A percentile compares a stretch with the other conserved stretches of the same genome.
phyloP scores from a whole-genome alignment of 2,113 vertebrate genomes.

The Cairina moschata region DNA sequence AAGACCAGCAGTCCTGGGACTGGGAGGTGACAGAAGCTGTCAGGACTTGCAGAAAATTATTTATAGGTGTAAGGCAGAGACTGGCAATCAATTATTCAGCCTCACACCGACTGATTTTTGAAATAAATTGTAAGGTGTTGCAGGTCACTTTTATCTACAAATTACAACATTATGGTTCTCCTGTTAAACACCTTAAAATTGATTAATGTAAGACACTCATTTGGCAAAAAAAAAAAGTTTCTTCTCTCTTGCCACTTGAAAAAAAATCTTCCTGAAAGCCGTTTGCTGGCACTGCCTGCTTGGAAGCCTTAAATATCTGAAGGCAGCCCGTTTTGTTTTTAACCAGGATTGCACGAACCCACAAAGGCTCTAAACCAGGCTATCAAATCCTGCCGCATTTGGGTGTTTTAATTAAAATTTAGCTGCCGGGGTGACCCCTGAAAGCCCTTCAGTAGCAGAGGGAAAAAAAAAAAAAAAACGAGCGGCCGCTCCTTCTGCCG shows the following conservation, averaged over 20 bases:
- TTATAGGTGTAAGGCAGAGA: neutral
- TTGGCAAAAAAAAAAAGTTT: neutral
- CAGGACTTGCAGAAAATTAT: neutral
- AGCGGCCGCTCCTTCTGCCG: neutral
- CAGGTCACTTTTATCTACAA: neutral
- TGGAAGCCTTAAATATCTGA: neutral
- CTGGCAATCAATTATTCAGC: neutral
- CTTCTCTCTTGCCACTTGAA: neutral
- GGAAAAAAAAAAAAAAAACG: neutral
- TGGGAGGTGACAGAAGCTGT: neutral
- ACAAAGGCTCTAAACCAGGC: neutral
- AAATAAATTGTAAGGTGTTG: neutral
- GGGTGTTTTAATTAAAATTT: neutral
- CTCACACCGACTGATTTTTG: neutral
- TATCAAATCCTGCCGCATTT: neutral
- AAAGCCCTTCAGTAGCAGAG: neutral
- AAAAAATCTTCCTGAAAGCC: neutral
- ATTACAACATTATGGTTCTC: neutral
- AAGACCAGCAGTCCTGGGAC: neutral
- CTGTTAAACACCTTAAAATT: neutral
- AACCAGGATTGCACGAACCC: neutral
- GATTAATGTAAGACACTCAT: neutral
- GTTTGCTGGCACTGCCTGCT: neutral
- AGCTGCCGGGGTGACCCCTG: neutral
- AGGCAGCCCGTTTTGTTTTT: neutral